A percentile compares a stretch with the other conserved stretches of the same genome.
phyloP scores from a whole-genome alignment of 2,113 vertebrate species.

The Protobothrops mucrosquamatus region DNA sequence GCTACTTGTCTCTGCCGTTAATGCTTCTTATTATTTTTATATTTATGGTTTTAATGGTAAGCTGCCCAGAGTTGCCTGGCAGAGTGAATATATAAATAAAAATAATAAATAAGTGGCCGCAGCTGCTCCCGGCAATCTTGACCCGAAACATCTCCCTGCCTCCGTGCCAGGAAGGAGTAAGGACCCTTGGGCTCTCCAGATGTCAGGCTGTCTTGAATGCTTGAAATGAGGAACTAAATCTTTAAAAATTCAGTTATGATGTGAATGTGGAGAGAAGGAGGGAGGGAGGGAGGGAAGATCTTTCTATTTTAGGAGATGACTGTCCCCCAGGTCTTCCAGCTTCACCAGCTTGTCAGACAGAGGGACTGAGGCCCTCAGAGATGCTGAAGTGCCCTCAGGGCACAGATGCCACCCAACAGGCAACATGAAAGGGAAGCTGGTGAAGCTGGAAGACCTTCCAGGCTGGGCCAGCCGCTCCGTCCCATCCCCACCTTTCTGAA shows the following conservation, averaged over 20 bases:
- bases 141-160: neutral
- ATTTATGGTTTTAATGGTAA: neutral
- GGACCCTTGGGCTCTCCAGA: neutral
- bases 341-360: neutral
- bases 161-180: neutral
- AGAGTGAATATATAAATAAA: neutral
- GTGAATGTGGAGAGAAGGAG: neutral
- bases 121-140: neutral
- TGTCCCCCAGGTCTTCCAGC: neutral
- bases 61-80: neutral
- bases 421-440: neutral
- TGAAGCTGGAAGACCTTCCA: no score
- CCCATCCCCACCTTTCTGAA: neutral
- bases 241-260: neutral
- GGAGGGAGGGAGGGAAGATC: no score
- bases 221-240: neutral
- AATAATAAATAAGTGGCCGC: neutral
- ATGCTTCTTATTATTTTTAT: neutral
- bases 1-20: neutral
- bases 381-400: neutral
- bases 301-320: neutral
- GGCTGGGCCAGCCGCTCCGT: neutral
- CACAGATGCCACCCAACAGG: neutral
- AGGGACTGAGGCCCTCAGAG: constrained; percentile 17
- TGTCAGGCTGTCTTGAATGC: neutral